Evolutionary conservation across 92 coral and sea anemone genomes (phyloP), one percentile per base, ranked within the genome.

Genomic region (Palythoa heliodiscus): DNA sequence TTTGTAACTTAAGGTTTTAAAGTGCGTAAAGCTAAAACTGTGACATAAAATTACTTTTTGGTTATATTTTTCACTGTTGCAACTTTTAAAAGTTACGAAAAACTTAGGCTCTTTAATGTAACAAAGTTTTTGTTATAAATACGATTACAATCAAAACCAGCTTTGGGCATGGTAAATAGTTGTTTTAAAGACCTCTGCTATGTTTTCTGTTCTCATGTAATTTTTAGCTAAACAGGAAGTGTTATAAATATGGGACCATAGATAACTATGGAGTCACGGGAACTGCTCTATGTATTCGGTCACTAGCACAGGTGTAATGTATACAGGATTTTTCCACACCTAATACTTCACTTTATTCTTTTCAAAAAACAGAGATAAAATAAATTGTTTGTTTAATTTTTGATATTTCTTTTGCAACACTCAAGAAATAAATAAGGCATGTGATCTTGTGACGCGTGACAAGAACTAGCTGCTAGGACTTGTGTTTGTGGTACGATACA

Each of bases 171-270:
- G 50, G 50, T 43, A 43, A 43, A 43, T 43, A 43, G 50, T 43
- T 43, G 3, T 43, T 43, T 43, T 29, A 29, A 29, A 43, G 4
- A 43, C 9, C 50, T 43, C 22, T 22, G 20, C 24, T 8, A 19
- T 63, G 23, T 63, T 1, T 63, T 63, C 19, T 63, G 69, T 5
- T 75, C 63, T 75, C 60, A 12, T 52, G 39, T 69, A 69, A 12
- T 15, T 69, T 23, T 25, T 14, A 69, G 16, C 20, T 29, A 76
- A 76, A 76, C 81, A 76, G 81, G 81, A 76, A 76, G 66, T 29
- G 16, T 24, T 76, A 76, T 53, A 76, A 24, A 24, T 55, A 24
- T 24, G 53, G 66, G 54, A 1, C 4, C 68, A 15, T 35, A 29
- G 43, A 25, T 35, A 53, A 12, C 25, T 15, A 52, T 11, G 8